These are phyloP conservation scores for Carassius auratus DNA, from an alignment of 2,113 vertebrate species.

Conservation along the genomic window DNA sequence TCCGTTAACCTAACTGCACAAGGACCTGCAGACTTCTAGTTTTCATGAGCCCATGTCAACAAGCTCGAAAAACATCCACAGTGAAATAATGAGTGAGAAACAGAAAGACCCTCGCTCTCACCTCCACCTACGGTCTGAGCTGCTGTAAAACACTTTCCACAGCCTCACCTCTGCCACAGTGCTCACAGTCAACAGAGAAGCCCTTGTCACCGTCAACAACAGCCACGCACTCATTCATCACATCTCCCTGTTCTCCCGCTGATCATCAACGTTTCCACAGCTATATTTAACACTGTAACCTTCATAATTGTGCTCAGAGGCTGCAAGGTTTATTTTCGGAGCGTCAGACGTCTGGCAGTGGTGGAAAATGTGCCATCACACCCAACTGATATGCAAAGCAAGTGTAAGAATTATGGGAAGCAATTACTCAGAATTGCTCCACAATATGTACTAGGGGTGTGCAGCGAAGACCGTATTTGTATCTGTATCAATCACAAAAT, in stretches of 20 bases:
- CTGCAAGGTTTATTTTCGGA: slow-evolving; percentile 40
- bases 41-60: slow-evolving; percentile 39
- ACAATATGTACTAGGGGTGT: neutral
- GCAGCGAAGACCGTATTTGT: too few relatives aligned
- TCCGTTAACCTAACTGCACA: neutral
- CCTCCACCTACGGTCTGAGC: neutral
- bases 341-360: slow-evolving; percentile 43
- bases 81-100: neutral
- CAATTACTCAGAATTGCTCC: slow-evolving; percentile 9
- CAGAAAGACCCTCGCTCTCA: slow-evolving; percentile 3
- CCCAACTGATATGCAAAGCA: slow-evolving; percentile 9
- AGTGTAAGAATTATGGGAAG: slow-evolving; percentile 5
- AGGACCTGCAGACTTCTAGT: slow-evolving; percentile 5
- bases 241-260: slow-evolving; percentile 38
- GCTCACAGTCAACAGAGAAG: too few relatives aligned
- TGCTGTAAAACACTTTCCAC: neutral
- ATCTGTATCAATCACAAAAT: too few relatives aligned
- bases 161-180: too few relatives aligned
- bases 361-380: slow-evolving; percentile 39
- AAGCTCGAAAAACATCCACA: slow-evolving; percentile 4
- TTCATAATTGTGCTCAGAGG: slow-evolving; percentile 40
- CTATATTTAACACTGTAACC: slow-evolving; percentile 31
- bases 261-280: slow-evolving; percentile 50
- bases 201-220: neutral
- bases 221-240: slow-evolving; percentile 38